phyloP scores from a whole-genome alignment of 2,797 vertebrate genomes.

The Ctenosaura bakeri region DNA sequence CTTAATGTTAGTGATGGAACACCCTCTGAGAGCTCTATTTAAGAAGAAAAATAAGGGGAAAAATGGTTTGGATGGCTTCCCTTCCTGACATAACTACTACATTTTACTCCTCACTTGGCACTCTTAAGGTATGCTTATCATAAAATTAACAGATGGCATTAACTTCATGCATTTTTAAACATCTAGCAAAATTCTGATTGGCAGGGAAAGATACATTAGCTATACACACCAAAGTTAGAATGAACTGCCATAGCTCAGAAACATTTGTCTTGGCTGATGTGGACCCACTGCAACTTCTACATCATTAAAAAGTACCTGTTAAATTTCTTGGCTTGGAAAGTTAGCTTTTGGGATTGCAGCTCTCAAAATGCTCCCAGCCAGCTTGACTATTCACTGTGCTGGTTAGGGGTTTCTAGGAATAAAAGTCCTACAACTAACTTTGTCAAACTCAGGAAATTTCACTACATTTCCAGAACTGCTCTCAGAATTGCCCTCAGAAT shows the following conservation, averaged over 20 bases:
- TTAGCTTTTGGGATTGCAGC: too few species aligned
- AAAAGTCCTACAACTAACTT: too few species aligned
- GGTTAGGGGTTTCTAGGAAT: too few species aligned
- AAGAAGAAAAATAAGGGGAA: background rate
- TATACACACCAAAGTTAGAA: background rate
- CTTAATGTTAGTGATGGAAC: constrained; percentile 85
- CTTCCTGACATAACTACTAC: constrained; percentile 10
- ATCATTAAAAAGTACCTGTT: background rate
- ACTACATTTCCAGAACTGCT: background rate
- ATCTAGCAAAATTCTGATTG: background rate
- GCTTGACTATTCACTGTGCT: too few species aligned
- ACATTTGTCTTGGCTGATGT: background rate
- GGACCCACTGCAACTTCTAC: background rate
- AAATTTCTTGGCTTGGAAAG: background rate
- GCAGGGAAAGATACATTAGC: background rate
- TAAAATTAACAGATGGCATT: background rate
- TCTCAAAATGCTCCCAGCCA: too few species aligned
- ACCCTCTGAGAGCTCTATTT: constrained; percentile 85
- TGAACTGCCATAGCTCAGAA: background rate
- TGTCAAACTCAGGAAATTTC: background rate
- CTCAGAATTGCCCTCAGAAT: too few species aligned
- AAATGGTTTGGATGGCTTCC: background rate
- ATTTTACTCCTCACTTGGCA: background rate
- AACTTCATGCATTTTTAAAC: background rate
- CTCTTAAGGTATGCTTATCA: too few species aligned